Evolutionary conservation across 1,140 invertebrate species (phyloP).

Genomic region (Lineus longissimus): DNA sequence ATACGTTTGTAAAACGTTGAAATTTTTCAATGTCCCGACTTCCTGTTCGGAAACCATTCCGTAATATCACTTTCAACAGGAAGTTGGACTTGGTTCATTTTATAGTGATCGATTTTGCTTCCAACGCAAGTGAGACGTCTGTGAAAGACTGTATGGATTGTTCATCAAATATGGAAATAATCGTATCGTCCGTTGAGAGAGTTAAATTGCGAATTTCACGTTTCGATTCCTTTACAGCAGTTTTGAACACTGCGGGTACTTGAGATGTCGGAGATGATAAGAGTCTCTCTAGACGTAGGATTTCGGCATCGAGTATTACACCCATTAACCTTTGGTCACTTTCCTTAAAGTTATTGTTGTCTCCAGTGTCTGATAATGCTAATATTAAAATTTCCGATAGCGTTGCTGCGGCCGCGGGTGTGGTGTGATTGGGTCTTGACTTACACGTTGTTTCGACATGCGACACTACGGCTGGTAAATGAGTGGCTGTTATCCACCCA

Average conservation of each 20-base stretch:
- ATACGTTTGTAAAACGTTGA: too few relatives aligned
- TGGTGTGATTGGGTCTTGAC: neutral
- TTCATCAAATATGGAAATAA: conserved; percentile 1
- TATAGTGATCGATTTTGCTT: neutral
- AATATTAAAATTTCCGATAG: neutral
- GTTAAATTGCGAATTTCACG: neutral
- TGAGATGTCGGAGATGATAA: neutral
- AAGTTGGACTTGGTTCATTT: neutral
- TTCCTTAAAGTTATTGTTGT: neutral
- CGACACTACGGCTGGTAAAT: neutral
- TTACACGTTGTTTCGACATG: neutral
- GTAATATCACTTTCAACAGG: too few relatives aligned
- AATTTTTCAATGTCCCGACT: too few relatives aligned
- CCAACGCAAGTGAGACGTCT: neutral
- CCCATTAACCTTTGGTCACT: neutral
- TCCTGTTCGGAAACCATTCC: too few relatives aligned
- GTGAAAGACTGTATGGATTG: neutral
- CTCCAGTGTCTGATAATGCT: neutral
- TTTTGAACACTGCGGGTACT: neutral
- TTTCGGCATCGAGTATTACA: neutral
- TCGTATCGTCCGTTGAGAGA: neutral
- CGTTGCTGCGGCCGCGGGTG: neutral
- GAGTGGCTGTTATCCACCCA: neutral
- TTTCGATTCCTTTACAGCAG: neutral
- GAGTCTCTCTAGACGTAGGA: neutral